Conservation (phyloP, 2,113 vertebrate genomes). For the Neoarius graeffei region DNA sequence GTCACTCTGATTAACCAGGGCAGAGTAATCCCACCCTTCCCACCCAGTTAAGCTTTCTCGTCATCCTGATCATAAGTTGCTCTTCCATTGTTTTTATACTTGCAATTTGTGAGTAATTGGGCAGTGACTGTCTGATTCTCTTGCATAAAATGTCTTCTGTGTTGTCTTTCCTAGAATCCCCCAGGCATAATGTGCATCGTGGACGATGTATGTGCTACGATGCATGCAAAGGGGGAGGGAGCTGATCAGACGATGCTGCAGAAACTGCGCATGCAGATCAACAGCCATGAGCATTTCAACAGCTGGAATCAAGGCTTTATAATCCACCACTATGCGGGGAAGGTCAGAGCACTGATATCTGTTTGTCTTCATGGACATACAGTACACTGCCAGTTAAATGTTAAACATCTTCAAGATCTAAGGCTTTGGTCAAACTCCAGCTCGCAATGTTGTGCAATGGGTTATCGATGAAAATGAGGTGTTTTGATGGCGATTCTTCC, state of each 20-base stretch:
- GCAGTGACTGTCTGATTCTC: not conserved
- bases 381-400: not conserved
- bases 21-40: not conserved
- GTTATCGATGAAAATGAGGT: too few relatives aligned
- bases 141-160: not conserved
- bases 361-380: not conserved
- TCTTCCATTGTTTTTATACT: not conserved
- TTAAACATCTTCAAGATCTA: not conserved
- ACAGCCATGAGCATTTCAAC: constrained; percentile 98
- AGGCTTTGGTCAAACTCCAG: not conserved
- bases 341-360: constrained; percentile 72
- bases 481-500: too few relatives aligned
- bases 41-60: not conserved
- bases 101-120: not conserved
- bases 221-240: constrained; percentile 95
- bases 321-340: constrained; percentile 97
- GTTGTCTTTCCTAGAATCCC: constrained; percentile 78
- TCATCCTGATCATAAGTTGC: not conserved
- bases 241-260: constrained; percentile 97
- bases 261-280: constrained; percentile 92
- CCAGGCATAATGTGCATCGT: constrained; percentile 96
- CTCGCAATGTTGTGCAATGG: too few relatives aligned
- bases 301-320: constrained; percentile 99
- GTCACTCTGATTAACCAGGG: not conserved
- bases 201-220: constrained; percentile 97